These are phyloP conservation scores for Maniola jurtina DNA, from an alignment of 1,140 invertebrate genomes.

Conservation along the genomic window DNA sequence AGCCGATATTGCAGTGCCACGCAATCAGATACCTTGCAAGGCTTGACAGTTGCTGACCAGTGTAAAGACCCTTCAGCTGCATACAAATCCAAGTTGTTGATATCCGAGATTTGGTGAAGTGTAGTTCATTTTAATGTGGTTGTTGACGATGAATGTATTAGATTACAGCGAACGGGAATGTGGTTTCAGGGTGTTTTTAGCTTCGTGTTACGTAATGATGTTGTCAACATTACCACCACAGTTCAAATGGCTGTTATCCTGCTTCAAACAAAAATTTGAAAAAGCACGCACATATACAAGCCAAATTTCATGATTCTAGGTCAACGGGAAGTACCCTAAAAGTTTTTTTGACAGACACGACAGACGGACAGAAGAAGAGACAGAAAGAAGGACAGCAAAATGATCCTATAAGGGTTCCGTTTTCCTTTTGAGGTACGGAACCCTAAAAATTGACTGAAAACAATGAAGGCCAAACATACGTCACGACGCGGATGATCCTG, in stretches of 20 bases:
- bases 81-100: slow-evolving; percentile 2
- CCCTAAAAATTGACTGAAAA: too few species aligned
- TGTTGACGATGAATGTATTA: slow-evolving; percentile 35
- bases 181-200: slow-evolving; percentile 35
- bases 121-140: slow-evolving; percentile 8
- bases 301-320: too few species aligned
- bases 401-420: too few species aligned
- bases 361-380: too few species aligned
- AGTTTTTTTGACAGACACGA: too few species aligned
- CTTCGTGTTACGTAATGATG: slow-evolving; percentile 25
- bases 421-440: too few species aligned
- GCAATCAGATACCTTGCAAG: slow-evolving; percentile 31
- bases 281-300: too few species aligned
- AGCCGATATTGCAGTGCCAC: slow-evolving; percentile 18
- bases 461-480: too few species aligned
- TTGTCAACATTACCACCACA: not conserved
- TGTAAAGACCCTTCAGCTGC: slow-evolving; percentile 20
- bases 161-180: slow-evolving; percentile 34
- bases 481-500: too few species aligned
- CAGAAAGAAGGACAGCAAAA: too few species aligned
- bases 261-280: too few species aligned
- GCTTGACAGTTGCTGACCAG: slow-evolving; percentile 30
- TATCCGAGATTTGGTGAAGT: not conserved
- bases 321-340: too few species aligned
- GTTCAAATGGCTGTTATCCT: not conserved